Evolutionary conservation across 92 coral and sea anemone genomes (phyloP).

Genomic region (Porites divaricata): DNA sequence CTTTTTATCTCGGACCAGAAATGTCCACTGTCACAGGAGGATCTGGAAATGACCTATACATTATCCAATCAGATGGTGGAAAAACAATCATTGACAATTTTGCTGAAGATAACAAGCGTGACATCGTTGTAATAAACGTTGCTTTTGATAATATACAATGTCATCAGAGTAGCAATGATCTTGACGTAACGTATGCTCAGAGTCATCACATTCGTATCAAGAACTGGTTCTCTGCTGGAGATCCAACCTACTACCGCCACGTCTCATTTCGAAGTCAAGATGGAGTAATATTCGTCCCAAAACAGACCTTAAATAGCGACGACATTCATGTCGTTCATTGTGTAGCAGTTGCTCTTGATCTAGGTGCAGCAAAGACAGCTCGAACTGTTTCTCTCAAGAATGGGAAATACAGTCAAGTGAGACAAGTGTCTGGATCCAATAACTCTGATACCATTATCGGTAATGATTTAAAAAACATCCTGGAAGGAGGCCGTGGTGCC

Average conservation of each 20-base stretch:
- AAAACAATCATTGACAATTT: conserved; percentile 67
- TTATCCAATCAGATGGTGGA: conserved; percentile 64
- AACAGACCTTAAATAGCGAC: conserved; percentile 23
- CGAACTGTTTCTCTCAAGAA: conserved; percentile 11
- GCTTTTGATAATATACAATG: conserved; percentile 33
- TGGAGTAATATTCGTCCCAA: conserved; percentile 57
- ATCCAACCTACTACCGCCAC: conserved; percentile 50
- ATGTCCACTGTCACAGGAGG: conserved; percentile 60
- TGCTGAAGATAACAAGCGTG: conserved; percentile 56
- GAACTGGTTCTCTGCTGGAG: conserved; percentile 63
- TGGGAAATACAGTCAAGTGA: conserved; percentile 19
- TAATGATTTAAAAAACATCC: conserved; percentile 49
- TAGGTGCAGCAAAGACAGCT: background rate
- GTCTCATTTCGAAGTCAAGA: conserved; percentile 61
- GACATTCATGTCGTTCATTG: conserved; percentile 11
- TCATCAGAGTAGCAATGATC: conserved; percentile 27
- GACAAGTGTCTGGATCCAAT: conserved; percentile 51
- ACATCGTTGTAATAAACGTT: conserved; percentile 61
- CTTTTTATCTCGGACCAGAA: conserved; percentile 67
- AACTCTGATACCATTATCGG: conserved; percentile 40
- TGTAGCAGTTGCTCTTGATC: conserved; percentile 54
- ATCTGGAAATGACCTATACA: conserved; percentile 47
- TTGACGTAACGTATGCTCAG: conserved; percentile 44
- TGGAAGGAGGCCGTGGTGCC: conserved; percentile 58
- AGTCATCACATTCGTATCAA: conserved; percentile 62